Conservation (phyloP, 1,140 invertebrate species). For the Cotesia chilonis region DNA sequence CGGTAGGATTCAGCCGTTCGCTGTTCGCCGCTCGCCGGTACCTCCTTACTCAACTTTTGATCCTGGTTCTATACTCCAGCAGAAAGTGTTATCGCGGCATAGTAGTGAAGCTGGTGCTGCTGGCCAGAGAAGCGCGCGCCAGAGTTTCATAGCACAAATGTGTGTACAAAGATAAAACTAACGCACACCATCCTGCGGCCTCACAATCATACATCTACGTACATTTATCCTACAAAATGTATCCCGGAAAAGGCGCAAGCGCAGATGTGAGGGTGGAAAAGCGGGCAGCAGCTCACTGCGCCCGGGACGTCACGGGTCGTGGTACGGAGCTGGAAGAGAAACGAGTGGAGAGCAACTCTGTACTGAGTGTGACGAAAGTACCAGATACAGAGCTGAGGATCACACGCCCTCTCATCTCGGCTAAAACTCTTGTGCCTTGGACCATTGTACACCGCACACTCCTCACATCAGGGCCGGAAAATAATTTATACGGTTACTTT, state of each 20-base stretch:
- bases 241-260: slow-evolving; percentile 56
- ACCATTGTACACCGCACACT: too few relatives aligned
- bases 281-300: slow-evolving; percentile 61
- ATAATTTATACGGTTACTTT: too few relatives aligned
- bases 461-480: too few relatives aligned
- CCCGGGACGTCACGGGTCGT: slow-evolving; percentile 62
- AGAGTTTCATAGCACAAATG: not conserved
- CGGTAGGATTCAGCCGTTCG: too few relatives aligned
- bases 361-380: slow-evolving; percentile 23
- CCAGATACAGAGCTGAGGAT: slow-evolving; percentile 6
- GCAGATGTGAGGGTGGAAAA: slow-evolving; percentile 58
- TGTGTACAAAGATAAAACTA: not conserved
- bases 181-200: not conserved
- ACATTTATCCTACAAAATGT: not conserved
- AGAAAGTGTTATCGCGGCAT: too few relatives aligned
- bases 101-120: not conserved
- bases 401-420: slow-evolving; percentile 7
- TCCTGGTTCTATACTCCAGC: too few relatives aligned
- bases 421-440: too few relatives aligned
- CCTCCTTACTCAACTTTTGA: too few relatives aligned
- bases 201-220: slow-evolving; percentile 37
- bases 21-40: too few relatives aligned
- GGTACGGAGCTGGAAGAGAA: slow-evolving; percentile 31
- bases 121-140: not conserved
- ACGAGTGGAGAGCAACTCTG: slow-evolving; percentile 17